Evolutionary conservation across 2,797 vertebrate species (phyloP).

Genomic region (Alfaro cultratus): DNA sequence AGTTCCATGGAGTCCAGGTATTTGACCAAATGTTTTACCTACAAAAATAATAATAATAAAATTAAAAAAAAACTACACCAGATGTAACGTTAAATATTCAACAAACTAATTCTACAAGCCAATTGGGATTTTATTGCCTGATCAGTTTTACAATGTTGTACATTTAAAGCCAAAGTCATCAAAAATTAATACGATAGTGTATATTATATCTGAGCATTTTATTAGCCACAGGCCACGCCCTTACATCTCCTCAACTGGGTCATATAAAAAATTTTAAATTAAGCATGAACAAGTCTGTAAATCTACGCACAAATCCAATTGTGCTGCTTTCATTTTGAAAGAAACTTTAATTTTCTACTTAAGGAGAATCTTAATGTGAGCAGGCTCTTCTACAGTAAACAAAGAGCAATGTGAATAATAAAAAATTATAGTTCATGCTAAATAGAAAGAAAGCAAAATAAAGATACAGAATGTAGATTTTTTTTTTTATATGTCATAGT

Average conservation of each 20-base stretch:
- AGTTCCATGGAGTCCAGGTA: background rate
- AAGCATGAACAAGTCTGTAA: background rate
- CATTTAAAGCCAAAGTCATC: background rate
- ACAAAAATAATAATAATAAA: background rate
- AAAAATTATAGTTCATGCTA: background rate
- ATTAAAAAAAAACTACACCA: background rate
- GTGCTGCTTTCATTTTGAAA: background rate
- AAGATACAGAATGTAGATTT: background rate
- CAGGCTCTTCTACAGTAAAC: background rate
- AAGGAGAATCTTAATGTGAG: background rate
- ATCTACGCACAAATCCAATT: background rate
- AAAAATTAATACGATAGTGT: background rate
- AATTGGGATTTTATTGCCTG: background rate
- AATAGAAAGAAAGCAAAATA: background rate
- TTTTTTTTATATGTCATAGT: background rate
- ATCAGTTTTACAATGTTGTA: background rate
- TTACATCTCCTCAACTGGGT: background rate
- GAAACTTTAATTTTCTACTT: background rate
- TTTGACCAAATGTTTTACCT: slow-evolving; percentile 27
- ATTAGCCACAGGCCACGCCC: background rate
- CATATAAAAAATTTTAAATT: background rate
- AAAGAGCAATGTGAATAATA: background rate
- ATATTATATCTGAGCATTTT: background rate
- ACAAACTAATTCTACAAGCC: background rate
- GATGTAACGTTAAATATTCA: background rate